Evolutionary conservation across 2,888 invertebrate genomes (phyloP), one percentile per base, ranked within the genome.

Genomic region (Alcis repandata): DNA sequence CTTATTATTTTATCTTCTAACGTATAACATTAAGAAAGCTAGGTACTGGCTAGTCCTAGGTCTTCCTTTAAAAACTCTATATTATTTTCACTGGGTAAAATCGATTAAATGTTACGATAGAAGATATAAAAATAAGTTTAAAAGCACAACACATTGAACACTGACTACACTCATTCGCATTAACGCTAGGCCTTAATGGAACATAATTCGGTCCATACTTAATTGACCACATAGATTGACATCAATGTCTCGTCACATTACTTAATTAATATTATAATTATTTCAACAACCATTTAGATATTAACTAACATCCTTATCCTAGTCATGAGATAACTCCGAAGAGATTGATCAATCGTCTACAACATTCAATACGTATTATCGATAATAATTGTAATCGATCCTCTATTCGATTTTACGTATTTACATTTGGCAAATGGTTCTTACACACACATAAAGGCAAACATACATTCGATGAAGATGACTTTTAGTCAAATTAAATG

Each of bases 221-320:
- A 93, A 92, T 93, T 93, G 92, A 93, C 92, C 89, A 86, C 82
- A 85, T 82, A 75, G 77, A 91, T 89, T 89, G 88, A 91, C 90
- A 87, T 81, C 76, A 80, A 85, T 80, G 74, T 79, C 79, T 80
- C 79, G 77, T 85, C 79, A 79, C 75, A 74, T 82, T 81, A 80
- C 70, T 83, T 80, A 80, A 80, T 76, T 85, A 80, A 86, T 38
- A 61, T 64, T 70, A 73, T 46, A 68, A 71, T 71, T 79, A 84
- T 85, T 86, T 91, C 81, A 92, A 92, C 92, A 92, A 93, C 92
- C 92, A 89, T 84, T 86, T 85, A 78, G 53, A 83, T 84, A 88
- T 84, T 84, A 86, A 80, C 87, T 90, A 90, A 87, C 82, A 82
- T 85, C 68, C 85, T 84, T 87, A 89, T 75, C 80, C 87, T 86